phyloP scores from a whole-genome alignment of 2,113 vertebrate genomes.

The Desmodus rotundus region DNA sequence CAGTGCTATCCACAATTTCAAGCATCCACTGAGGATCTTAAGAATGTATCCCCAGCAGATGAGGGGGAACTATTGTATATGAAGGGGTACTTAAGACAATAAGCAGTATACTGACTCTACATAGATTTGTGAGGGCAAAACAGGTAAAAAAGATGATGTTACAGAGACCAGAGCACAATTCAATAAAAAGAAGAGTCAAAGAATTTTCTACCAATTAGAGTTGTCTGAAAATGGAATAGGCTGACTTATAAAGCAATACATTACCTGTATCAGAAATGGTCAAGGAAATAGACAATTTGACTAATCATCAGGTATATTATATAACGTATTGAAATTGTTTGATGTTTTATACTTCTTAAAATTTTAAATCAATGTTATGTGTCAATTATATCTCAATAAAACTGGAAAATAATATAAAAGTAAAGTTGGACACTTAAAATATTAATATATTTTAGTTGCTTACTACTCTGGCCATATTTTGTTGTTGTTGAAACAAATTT shows the following conservation, averaged over 20 bases:
- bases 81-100: neutral
- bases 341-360: neutral
- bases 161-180: neutral
- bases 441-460: neutral
- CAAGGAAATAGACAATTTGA: neutral
- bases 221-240: neutral
- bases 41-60: neutral
- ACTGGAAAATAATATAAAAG: neutral
- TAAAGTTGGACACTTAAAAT: neutral
- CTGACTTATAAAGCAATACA: neutral
- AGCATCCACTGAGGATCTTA: neutral
- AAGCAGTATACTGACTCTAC: neutral
- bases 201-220: neutral
- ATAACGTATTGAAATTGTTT: neutral
- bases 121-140: neutral
- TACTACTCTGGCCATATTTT: neutral
- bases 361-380: neutral
- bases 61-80: neutral
- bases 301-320: neutral
- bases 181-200: neutral
- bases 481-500: neutral
- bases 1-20: neutral
- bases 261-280: neutral
- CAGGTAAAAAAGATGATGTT: neutral
- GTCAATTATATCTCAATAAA: neutral